phyloP scores from a whole-genome alignment of 1,140 invertebrate genomes.

The Alviniconcha marisindica region DNA sequence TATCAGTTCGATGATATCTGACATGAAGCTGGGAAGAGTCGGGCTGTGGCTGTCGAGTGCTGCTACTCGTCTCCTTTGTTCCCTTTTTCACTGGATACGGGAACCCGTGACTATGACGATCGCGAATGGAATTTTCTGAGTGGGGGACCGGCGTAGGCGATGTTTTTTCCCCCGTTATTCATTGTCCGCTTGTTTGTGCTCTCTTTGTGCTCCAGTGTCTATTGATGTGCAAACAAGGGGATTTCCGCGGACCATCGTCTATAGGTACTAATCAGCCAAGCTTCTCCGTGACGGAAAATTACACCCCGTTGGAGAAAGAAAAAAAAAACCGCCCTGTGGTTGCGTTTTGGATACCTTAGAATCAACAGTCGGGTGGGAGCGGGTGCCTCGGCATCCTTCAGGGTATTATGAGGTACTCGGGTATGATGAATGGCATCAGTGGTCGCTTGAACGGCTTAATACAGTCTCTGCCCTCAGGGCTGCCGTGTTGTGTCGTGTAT shows the following conservation, averaged over 20 bases:
- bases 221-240: slow-evolving; percentile 8
- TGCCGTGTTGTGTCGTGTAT: background rate
- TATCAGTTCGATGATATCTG: no score
- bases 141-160: background rate
- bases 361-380: background rate
- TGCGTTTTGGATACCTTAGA: background rate
- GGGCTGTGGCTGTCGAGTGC: no score
- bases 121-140: no score
- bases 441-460: slow-evolving; percentile 21
- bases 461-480: background rate
- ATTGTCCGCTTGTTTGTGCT: background rate
- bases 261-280: slow-evolving; percentile 17
- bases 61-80: no score
- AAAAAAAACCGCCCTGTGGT: background rate
- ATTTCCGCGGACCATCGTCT: background rate
- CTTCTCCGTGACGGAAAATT: slow-evolving; percentile 23
- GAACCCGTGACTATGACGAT: no score
- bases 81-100: no score
- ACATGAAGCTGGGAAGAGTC: no score
- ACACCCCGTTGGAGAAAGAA: background rate
- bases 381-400: background rate
- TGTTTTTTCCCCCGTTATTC: slow-evolving; percentile 20
- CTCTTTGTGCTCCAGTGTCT: background rate
- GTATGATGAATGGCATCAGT: slow-evolving; percentile 31
- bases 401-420: slow-evolving; percentile 16